phyloP scores from a whole-genome alignment of 2,888 invertebrate genomes.

The Protophormia terraenovae region DNA sequence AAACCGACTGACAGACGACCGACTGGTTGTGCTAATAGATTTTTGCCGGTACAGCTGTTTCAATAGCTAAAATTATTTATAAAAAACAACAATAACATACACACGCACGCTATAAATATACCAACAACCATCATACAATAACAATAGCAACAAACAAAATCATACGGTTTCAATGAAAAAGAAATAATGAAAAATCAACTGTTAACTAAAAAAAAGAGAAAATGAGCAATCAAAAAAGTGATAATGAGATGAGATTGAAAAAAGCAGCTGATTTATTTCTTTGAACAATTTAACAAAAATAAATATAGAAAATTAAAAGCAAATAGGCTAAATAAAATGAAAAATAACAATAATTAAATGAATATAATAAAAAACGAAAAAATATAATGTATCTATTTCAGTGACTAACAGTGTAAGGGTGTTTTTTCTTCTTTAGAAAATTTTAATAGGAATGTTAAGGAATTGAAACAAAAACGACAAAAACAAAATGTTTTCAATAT shows the following conservation, averaged over 20 bases:
- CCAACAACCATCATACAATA: no score
- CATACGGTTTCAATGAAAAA: constrained; percentile 42
- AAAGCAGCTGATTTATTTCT: constrained; percentile 61
- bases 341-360: background rate
- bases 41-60: constrained; percentile 68
- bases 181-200: background rate
- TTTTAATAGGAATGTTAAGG: constrained; percentile 36
- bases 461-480: constrained; percentile 65
- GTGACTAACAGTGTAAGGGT: constrained; percentile 18
- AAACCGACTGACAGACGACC: constrained; percentile 39
- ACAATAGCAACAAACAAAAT: constrained; percentile 14
- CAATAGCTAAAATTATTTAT: constrained; percentile 15
- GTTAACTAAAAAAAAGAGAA: constrained; percentile 12
- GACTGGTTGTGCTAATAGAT: constrained; percentile 29
- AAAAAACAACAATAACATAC: background rate
- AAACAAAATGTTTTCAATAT: constrained; percentile 63
- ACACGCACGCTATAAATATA: background rate
- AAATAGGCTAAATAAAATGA: background rate
- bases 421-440: no score
- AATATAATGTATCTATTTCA: constrained; percentile 12
- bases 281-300: background rate
- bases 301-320: background rate
- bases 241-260: constrained; percentile 37
- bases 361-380: background rate
- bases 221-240: constrained; percentile 33